Evolutionary conservation across 2,797 vertebrate species (phyloP).

Genomic region (Tachyglossus aculeatus): DNA sequence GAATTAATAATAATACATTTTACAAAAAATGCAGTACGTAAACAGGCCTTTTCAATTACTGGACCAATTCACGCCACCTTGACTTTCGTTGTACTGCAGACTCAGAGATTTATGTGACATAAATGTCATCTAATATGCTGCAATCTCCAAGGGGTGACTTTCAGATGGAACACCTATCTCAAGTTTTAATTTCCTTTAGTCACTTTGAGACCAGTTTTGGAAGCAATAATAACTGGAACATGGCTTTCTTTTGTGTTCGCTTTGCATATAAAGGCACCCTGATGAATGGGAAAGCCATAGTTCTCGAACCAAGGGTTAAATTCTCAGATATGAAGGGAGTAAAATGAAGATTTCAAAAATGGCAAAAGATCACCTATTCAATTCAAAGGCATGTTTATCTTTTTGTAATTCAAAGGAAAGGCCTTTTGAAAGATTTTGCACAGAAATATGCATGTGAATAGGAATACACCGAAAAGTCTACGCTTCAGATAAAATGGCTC

Average conservation of each 20-base stretch:
- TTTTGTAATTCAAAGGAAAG: conserved; percentile 63
- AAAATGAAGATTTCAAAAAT: conserved; percentile 57
- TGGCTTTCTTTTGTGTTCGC: not conserved
- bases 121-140: not conserved
- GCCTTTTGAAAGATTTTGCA: conserved; percentile 62
- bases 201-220: conserved; percentile 18
- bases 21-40: not conserved
- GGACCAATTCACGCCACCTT: not conserved
- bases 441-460: conserved; percentile 68
- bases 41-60: not conserved
- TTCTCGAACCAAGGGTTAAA: conserved; percentile 66
- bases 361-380: conserved; percentile 58
- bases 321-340: conserved; percentile 19
- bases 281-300: not conserved
- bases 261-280: not conserved
- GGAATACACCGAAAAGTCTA: conserved; percentile 42
- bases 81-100: not conserved
- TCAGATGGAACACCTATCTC: not conserved
- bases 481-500: conserved; percentile 66
- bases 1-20: too few species aligned
- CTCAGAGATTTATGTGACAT: not conserved
- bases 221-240: conserved; percentile 16
- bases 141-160: not conserved
- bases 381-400: conserved; percentile 72
- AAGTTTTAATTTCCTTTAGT: conserved; percentile 38